A percentile compares a stretch with the other conserved stretches of the same genome.
Conservation (phyloP, 2,113 vertebrate genomes). For the Psilopogon haemacephalus region DNA sequence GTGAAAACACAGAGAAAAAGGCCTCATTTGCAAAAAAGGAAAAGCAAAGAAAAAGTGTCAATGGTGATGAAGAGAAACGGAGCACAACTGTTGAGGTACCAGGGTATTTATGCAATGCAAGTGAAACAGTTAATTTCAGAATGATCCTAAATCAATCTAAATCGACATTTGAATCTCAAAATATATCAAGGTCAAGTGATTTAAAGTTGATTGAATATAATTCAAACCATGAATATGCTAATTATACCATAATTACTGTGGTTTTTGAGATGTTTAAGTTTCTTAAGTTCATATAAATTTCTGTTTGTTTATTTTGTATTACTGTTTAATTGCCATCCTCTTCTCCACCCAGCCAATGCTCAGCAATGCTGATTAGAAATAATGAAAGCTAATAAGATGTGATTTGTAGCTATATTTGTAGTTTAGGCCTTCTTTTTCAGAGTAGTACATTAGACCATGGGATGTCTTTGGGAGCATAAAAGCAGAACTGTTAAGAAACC, state of each 20-base stretch:
- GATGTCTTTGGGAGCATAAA: not conserved
- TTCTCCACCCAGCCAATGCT: conserved; percentile 8
- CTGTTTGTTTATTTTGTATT: not conserved
- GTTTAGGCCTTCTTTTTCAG: not conserved
- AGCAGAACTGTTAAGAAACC: not conserved
- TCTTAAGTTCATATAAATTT: not conserved
- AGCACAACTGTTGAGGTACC: not conserved
- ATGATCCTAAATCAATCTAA: conserved; percentile 16
- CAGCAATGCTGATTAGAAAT: not conserved
- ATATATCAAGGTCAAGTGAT: not conserved
- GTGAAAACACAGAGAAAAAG: not conserved
- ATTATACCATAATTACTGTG: not conserved
- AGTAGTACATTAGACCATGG: not conserved
- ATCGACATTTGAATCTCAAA: conserved; percentile 13
- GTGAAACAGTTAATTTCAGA: conserved; percentile 1
- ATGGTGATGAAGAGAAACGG: not conserved
- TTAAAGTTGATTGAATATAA: conserved; percentile 25
- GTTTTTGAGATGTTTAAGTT: not conserved
- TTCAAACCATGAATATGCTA: not conserved
- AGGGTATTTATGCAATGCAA: not conserved
- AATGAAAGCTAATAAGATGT: not conserved
- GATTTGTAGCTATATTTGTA: not conserved
- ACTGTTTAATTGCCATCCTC: not conserved
- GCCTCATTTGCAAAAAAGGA: not conserved
- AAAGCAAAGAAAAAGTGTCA: not conserved